phyloP scores from a whole-genome alignment of 1,140 invertebrate species.

The Drosophila neocordata region DNA sequence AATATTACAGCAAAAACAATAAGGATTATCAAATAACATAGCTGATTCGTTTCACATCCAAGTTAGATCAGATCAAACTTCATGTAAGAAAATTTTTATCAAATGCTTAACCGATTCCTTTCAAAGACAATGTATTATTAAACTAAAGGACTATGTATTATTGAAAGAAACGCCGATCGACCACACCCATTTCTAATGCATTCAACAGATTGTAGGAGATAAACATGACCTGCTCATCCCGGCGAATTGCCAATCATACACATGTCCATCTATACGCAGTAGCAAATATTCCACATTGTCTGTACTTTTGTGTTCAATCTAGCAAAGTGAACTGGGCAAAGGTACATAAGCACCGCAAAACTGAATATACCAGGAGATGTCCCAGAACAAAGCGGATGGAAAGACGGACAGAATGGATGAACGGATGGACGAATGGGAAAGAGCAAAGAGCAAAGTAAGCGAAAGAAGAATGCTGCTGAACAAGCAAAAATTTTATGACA shows the following conservation, averaged over 20 bases:
- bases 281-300: slow-evolving; percentile 20
- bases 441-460: slow-evolving; percentile 48
- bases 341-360: slow-evolving; percentile 47
- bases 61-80: no score
- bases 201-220: slow-evolving; percentile 14
- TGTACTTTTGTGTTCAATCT: slow-evolving; percentile 33
- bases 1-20: no score
- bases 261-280: slow-evolving; percentile 5
- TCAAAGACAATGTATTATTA: no score
- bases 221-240: not conserved
- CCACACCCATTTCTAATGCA: slow-evolving; percentile 1
- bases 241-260: slow-evolving; percentile 4
- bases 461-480: slow-evolving; percentile 72
- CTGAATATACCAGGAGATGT: slow-evolving; percentile 33
- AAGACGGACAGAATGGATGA: slow-evolving; percentile 22
- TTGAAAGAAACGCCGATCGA: not conserved
- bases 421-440: slow-evolving; percentile 10
- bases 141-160: no score
- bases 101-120: no score
- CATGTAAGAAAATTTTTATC: no score
- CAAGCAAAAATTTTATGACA: slow-evolving; percentile 80
- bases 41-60: not conserved
- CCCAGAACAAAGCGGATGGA: slow-evolving; percentile 11
- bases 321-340: slow-evolving; percentile 37
- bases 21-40: no score